Conservation (phyloP, 2,113 vertebrate species). For the Poeciliopsis prolifica region DNA sequence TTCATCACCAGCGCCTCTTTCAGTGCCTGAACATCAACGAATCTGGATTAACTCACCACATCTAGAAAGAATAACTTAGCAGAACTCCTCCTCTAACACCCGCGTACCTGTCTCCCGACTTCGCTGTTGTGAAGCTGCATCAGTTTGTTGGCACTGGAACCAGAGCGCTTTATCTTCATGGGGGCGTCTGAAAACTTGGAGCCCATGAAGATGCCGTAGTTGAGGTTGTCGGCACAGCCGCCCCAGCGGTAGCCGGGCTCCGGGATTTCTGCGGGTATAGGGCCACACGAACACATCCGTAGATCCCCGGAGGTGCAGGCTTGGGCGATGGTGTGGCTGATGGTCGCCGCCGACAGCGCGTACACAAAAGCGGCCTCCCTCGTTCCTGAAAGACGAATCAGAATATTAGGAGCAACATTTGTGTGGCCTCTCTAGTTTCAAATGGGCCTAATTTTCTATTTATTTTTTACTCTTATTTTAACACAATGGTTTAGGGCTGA, state of each 20-base stretch:
- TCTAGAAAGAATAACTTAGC: fast-evolving
- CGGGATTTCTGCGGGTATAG: conserved; percentile 91
- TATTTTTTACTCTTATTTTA: too few species aligned
- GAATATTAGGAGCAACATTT: neutral
- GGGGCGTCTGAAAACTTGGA: conserved; percentile 98
- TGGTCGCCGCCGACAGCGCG: conserved; percentile 93
- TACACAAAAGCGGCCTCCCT: conserved; percentile 96
- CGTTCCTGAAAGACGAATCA: conserved; percentile 82
- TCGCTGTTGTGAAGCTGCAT: conserved; percentile 99
- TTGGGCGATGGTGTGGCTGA: conserved; percentile 95
- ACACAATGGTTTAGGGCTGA: too few species aligned
- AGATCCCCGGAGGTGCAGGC: conserved; percentile 96
- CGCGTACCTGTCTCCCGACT: conserved; percentile 95
- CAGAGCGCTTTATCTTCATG: conserved; percentile 97
- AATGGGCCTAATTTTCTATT: too few species aligned
- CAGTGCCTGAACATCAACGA: conserved; percentile 79
- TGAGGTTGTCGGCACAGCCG: conserved; percentile 97
- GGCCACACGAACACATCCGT: conserved; percentile 93
- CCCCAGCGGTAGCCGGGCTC: conserved; percentile 98
- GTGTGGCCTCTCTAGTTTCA: too few species aligned
- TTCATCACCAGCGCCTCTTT: conserved; percentile 93
- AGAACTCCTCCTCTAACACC: neutral
- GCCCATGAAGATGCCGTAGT: conserved; percentile 96
- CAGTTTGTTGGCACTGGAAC: conserved; percentile 97
- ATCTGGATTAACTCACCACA: neutral